Base-by-base conservation (phyloP, 2,113 vertebrate species). In the Hypomesus transpacificus region DNA sequence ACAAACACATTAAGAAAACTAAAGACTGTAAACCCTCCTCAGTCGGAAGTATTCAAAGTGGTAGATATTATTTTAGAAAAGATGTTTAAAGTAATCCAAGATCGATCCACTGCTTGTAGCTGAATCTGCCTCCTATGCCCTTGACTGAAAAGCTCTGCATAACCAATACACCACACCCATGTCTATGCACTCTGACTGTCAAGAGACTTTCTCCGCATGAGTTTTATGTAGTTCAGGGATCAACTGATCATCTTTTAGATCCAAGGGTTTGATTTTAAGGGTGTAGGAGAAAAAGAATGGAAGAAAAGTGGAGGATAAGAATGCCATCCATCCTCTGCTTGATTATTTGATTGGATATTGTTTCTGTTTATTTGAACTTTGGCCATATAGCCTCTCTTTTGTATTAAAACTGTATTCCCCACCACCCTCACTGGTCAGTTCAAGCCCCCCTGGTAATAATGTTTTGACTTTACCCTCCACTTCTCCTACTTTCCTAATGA, bases 71-170 rank as follows among this genome's bases (percentile, higher is more conserved):
- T 83, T 81, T 78, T 71, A 22, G 50, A 77, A 61, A 5, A 73
- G 72, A 58, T 66, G 69, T 84, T 69, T 72, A 85, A 73, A 76
- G 69, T 80, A 59, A 53, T 53, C 57, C 77, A 71, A 82, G 71
- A 76, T 79, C 80, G 71, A 83, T 78, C 69, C 73, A 71, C 63
- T 80, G 87, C 86, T 85, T 87, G 76, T 69, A 86, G 87, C 86
- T 83, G 72, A 75, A 82, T 88, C 75, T 87, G 82, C 80, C 84
- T 88, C 71, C 70, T 83, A 79, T 88, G 86, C 82, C 85, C 86
- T 89, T 90, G 80, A 89, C 79, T 34, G 85, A 80, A 79, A 87
- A 85, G 82, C 86, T 85, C 75, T 88, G 85, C 82, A 87, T 86
- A 81, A 79, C 73, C 84, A 89, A 89, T 88, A 69, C 76, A 74